Conservation (phyloP, 2,113 vertebrate genomes). For the Sciurus niger region DNA sequence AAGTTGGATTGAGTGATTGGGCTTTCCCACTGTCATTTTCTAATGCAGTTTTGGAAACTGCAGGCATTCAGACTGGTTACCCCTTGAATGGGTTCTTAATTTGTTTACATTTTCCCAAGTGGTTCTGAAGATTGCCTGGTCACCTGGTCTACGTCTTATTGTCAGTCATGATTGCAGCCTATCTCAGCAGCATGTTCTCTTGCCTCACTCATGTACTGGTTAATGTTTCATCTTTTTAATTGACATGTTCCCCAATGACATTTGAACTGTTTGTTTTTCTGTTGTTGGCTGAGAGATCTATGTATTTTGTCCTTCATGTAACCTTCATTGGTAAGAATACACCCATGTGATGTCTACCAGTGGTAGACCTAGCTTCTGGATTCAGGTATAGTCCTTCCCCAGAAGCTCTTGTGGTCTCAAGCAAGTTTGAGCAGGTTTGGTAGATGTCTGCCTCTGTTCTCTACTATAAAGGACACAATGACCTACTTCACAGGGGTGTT, state of each 20-base stretch:
- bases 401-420: not conserved
- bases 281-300: slow-evolving; percentile 4
- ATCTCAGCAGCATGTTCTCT: not conserved
- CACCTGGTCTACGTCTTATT: not conserved
- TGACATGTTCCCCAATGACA: not conserved
- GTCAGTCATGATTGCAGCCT: not conserved
- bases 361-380: not conserved
- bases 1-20: not conserved
- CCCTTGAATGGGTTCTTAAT: not conserved
- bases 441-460: slow-evolving; percentile 65
- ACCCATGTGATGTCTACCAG: not conserved
- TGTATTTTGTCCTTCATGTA: slow-evolving; percentile 4
- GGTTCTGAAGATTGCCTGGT: not conserved
- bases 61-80: not conserved
- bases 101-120: slow-evolving; percentile 25
- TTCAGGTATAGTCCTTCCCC: not conserved
- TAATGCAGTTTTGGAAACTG: not conserved
- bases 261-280: slow-evolving; percentile 1
- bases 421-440: not conserved
- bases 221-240: not conserved
- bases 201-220: not conserved
- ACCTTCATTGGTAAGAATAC: not conserved
- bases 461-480: slow-evolving; percentile 49
- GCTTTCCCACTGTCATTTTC: not conserved
- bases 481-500: slow-evolving; percentile 85